Percentiles rank a stretch among this genome's conserved stretches.
Evolutionary conservation across 2,113 vertebrate genomes (phyloP).

Genomic region (Pseudopodoces humilis): DNA sequence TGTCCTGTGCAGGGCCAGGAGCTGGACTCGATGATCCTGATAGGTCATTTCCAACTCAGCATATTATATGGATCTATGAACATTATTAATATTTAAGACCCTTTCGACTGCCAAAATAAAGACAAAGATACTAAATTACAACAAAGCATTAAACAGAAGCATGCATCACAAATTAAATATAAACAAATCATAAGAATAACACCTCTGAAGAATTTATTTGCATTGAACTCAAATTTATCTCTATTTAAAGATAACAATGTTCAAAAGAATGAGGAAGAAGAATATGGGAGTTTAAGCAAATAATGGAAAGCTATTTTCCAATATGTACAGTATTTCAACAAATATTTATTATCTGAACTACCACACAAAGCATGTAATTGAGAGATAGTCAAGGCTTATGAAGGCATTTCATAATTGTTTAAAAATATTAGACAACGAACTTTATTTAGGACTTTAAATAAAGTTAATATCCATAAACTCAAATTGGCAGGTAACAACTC

Average conservation of each 20-base stretch:
- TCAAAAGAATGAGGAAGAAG: background rate
- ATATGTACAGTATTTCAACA: background rate
- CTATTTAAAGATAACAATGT: background rate
- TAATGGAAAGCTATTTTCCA: background rate
- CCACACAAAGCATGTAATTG: background rate
- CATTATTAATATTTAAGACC: background rate
- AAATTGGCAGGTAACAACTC: background rate
- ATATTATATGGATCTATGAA: background rate
- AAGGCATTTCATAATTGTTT: background rate
- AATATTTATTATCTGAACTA: background rate
- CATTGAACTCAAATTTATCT: background rate
- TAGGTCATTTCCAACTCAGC: background rate
- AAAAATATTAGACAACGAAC: background rate
- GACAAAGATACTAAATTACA: background rate
- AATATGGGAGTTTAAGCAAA: background rate
- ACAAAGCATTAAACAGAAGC: background rate
- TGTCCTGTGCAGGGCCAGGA: background rate
- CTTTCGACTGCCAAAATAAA: background rate
- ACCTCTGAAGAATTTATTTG: background rate
- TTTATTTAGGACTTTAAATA: background rate
- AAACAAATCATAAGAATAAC: background rate
- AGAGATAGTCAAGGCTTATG: background rate
- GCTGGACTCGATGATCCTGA: background rate
- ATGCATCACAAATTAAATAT: background rate
- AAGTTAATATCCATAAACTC: background rate